Conservation (phyloP, 1,140 invertebrate genomes). For the Coptotermes formosanus region DNA sequence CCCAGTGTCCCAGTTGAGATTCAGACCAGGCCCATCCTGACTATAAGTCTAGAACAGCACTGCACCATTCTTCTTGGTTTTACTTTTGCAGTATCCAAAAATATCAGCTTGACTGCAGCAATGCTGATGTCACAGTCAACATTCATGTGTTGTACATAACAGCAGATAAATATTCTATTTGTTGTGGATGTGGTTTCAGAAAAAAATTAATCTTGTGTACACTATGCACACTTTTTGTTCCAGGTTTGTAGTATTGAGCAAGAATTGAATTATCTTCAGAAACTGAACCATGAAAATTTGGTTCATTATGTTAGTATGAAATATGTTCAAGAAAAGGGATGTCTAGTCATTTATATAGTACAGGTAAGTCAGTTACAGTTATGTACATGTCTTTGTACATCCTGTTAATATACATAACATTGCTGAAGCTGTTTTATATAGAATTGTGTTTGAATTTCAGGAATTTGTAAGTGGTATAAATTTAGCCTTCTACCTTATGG, state of each 20-base stretch:
- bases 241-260: constrained; percentile 63
- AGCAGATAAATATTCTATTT: too few species aligned
- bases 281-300: constrained; percentile 68
- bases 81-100: too few species aligned
- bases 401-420: neutral
- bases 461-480: constrained; percentile 63
- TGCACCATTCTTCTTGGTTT: too few species aligned
- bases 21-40: too few species aligned
- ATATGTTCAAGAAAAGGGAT: constrained; percentile 57
- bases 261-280: constrained; percentile 65
- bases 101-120: too few species aligned
- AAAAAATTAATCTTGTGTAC: neutral
- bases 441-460: constrained; percentile 39
- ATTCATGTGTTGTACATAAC: too few species aligned
- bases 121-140: too few species aligned
- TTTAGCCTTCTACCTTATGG: constrained; percentile 54
- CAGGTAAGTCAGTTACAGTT: constrained; percentile 43
- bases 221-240: constrained; percentile 28
- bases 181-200: neutral
- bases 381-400: neutral
- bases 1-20: too few species aligned
- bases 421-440: neutral
- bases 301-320: constrained; percentile 71
- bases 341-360: constrained; percentile 57
- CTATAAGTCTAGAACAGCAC: too few species aligned